Evolutionary conservation across 2,797 vertebrate species (phyloP), one percentile per base, ranked within the genome.

Genomic region (Pteronotus mesoamericanus): DNA sequence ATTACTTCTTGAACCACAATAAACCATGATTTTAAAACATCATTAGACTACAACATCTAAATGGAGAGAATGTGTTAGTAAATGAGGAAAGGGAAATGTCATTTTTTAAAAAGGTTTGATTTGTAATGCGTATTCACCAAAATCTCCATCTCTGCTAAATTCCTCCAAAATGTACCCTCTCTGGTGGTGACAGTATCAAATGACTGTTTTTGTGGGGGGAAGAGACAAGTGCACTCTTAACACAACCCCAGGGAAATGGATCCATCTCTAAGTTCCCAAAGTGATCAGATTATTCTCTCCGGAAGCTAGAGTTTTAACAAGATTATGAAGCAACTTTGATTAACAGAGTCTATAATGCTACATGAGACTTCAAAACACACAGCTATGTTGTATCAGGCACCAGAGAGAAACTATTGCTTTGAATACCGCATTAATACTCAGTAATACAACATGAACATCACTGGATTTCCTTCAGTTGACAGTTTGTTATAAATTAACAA

Each of bases 401-500:
- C 15, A 53, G 22, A 61, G 37, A 37, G 46, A 68, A 77, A 42
- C 10, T 22, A 19, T 2, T 66, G 79, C 53, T 84, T 22, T 91
- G 53, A 89, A 74, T 21, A 14, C 4, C n/a, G 89, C 16, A 42
- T 22, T 69, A 71, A 61, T 1, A 57, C 5, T 68, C 69, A 22
- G 18, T 37, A 34, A 77, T 8, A 94, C 5, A 66, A 7, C 18
- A 18, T 16, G 42, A 84, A 71, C 69, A 85, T 24, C 24, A 39
- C 0, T 71, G 57, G 26, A 21, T 72, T 86, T 57, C 88, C 3
- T 88, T 92, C 59, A 87, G 59, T 5, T 48, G 96, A 94, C 18
- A 82, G 8, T 68, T 42, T 71, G 55, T n/a, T 89, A 71, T 39
- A 64, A 53, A 37, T 66, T 97, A 91, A 91, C 78, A 93, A 97